Base-by-base conservation (phyloP, 2,797 vertebrate genomes). In the Xiphophorus birchmanni region DNA sequence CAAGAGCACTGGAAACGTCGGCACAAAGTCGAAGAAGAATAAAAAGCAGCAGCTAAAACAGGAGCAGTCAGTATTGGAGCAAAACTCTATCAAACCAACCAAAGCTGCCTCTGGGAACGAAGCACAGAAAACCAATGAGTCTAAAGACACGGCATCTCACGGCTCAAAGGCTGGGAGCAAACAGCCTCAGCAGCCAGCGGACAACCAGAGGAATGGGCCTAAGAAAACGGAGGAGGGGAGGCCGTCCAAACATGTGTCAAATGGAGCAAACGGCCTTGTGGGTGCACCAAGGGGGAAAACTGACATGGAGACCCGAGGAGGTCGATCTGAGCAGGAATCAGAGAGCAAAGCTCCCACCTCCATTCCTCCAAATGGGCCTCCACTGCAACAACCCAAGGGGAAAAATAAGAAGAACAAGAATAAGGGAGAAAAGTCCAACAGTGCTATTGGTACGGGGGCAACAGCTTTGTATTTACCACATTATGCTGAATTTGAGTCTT, bases 331-430 rank as follows among this genome's bases (percentile, higher is more conserved):
- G 77, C 94, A 90, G 75, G 96, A 96, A 37, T 79, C 82, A 0
- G 95, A 96, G 47, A 90, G 83, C 83, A 96, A 88, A 90, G 86
- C 81, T 85, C 89, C 88, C 48, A 73, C 81, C 8, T 45, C 37
- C 71, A n/a, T 89, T 88, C 80, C 90, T 54, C 80, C 91, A 5
- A 95, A 95, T 63, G 96, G 94, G 0, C 95, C 97, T 87, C 94
- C 90, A 47, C 98, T 96, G 92, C 96, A 96, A 2, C 97, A 97
- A 89, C 81, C 96, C 79, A 99, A 97, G 95, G 96, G 97, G 80
- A 99, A 97, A 92, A 96, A 94, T 92, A 98, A 97, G 93, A 98
- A 98, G 94, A 98, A 95, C 96, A 97, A 97, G 85, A 98, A 95
- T 95, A 99, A 98, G 93, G 96, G 96, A 63, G 98, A 99, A 86